Evolutionary conservation across 2,113 vertebrate genomes (phyloP).

Genomic region (Nesoenas mayeri): DNA sequence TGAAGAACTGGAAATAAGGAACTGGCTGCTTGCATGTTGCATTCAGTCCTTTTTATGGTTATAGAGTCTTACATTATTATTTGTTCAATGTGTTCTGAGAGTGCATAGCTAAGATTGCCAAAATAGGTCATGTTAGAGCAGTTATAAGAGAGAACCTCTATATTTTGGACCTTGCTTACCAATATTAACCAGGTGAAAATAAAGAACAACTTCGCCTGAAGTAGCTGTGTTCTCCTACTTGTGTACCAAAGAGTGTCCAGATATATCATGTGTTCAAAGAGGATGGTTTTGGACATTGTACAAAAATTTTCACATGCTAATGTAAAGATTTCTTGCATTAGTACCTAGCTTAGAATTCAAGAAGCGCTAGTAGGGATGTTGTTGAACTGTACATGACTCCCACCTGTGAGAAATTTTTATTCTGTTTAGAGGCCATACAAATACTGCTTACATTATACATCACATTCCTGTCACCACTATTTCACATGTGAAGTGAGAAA

Average conservation of each 20-base stretch:
- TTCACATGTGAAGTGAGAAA: not conserved
- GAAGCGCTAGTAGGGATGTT: not conserved
- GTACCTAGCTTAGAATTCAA: not conserved
- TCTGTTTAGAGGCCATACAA: not conserved
- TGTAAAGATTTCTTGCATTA: not conserved
- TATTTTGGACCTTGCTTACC: not conserved
- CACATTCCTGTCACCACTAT: not conserved
- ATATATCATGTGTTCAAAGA: not conserved
- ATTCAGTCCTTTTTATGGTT: not conserved
- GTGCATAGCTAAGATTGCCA: too few relatives aligned
- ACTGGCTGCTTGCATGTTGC: not conserved
- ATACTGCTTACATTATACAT: accelerated
- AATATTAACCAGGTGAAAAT: not conserved
- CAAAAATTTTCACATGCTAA: not conserved
- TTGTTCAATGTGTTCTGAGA: not conserved
- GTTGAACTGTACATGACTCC: not conserved
- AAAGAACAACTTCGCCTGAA: not conserved
- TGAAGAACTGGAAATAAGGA: not conserved
- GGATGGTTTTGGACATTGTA: not conserved
- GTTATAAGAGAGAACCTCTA: accelerated
- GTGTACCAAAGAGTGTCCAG: accelerated
- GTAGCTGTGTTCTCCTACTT: not conserved
- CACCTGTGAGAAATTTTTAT: not conserved
- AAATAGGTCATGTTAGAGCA: not conserved
- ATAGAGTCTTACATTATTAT: not conserved